A percentile compares a stretch with the other conserved stretches of the same genome.
Evolutionary conservation across 2,888 invertebrate genomes (phyloP).

Genomic region (Lasioglossum marginatum): DNA sequence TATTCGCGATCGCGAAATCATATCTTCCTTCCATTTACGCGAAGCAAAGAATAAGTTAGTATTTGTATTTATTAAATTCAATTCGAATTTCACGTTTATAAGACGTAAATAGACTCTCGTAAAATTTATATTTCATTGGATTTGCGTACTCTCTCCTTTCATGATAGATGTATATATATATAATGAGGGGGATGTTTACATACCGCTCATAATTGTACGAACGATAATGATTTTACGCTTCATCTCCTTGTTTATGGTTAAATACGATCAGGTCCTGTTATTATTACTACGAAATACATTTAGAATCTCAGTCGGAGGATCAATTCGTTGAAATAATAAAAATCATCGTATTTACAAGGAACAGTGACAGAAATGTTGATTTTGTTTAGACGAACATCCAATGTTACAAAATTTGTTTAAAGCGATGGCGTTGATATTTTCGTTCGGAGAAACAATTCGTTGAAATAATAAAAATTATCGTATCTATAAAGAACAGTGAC

Average conservation of each 20-base stretch:
- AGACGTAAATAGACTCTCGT: not conserved
- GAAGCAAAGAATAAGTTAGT: not conserved
- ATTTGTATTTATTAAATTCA: not conserved
- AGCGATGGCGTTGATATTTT: no score
- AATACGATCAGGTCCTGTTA: not conserved
- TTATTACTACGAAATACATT: not conserved
- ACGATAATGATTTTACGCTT: not conserved
- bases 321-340: not conserved
- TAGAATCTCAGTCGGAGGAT: not conserved
- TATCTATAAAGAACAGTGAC: no score
- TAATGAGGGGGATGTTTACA: not conserved
- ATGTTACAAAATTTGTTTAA: not conserved
- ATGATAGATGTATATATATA: not conserved
- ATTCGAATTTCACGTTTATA: not conserved
- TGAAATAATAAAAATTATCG: no score
- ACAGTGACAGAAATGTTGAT: not conserved
- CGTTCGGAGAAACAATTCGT: no score
- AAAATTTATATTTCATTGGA: not conserved
- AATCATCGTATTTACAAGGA: not conserved
- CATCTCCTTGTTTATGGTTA: not conserved
- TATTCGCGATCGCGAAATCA: not conserved
- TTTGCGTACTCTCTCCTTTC: not conserved
- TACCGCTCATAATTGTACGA: not conserved
- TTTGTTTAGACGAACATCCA: not conserved
- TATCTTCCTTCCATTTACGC: not conserved